Base-by-base conservation (phyloP, 1,140 invertebrate genomes). In the Drosophila nannoptera region DNA sequence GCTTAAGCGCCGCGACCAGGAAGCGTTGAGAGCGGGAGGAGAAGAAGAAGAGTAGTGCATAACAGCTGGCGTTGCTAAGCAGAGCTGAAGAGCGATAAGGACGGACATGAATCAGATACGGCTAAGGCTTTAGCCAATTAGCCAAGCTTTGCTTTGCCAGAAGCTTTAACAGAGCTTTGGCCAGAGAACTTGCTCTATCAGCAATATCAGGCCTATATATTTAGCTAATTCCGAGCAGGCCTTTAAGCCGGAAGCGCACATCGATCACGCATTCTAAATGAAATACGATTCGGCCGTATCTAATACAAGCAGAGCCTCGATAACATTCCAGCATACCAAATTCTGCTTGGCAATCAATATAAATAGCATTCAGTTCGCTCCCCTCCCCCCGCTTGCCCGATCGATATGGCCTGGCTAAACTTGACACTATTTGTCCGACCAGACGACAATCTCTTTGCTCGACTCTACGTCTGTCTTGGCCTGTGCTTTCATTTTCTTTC, bases 341-440 rank as follows among this genome's bases (percentile, higher is more conserved):
- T 11, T 48, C 32, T 32, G 52, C 46, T 38, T 38, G 61, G 38
- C 55, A 69, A 58, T 64, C 38, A 32, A 29, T 69, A 69, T 64
- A 69, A 56, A 64, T 64, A 69, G 52, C 31, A 40, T n/a, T 32
- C 4, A 8, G 48, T 43, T 55, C 38, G 42, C 29, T 54, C 29
- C 29, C 35, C 52, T 55, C 54, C 35, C 36, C 22, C 22, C 22
- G 22, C 22, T 22, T 22, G n/a, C 42, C 45, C 48, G 70, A 81
- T 81, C 70, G 61, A 82, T 81, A 65, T 33, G 77, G 46, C 77
- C 80, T 80, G 76, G 12, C 74, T 80, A 86, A 86, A 86, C 80
- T 86, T 84, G 80, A 84, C 80, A 84, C 69, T 80, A 50, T 86
- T 84, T 75, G 58, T 22, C 48, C 71, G 49, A 16, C 46, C 40